Percentiles rank a stretch among this genome's conserved stretches.
Conservation (phyloP, 2,113 vertebrate genomes). For the Oxyura jamaicensis region DNA sequence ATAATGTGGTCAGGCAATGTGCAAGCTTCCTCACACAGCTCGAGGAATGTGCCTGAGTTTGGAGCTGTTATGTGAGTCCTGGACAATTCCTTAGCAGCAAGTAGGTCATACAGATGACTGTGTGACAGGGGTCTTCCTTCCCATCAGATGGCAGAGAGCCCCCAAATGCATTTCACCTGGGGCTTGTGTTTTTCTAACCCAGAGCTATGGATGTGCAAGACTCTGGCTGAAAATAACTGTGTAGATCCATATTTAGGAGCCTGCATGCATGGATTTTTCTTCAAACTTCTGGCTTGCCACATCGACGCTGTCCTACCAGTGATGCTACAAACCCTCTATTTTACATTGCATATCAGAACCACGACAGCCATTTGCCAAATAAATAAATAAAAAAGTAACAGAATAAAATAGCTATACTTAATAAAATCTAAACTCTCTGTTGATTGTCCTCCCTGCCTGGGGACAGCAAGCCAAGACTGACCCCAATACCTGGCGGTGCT, state of each 20-base stretch:
- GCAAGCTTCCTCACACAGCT: conserved; percentile 71
- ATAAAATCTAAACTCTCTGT: not conserved
- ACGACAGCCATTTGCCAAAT: not conserved
- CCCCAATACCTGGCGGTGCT: not conserved
- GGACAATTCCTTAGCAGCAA: conserved; percentile 57
- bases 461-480: not conserved
- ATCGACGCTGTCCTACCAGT: conserved; percentile 38
- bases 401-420: not conserved
- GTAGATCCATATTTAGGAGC: conserved; percentile 68
- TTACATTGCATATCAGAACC: conserved; percentile 33
- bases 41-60: conserved; percentile 67
- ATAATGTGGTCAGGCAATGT: conserved; percentile 75
- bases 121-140: conserved; percentile 46
- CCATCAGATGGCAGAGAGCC: conserved; percentile 7
- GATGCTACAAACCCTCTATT: conserved; percentile 59
- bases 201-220: conserved; percentile 65
- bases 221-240: conserved; percentile 64
- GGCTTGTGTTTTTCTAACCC: conserved; percentile 62
- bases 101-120: conserved; percentile 68
- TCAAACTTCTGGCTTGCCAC: conserved; percentile 67
- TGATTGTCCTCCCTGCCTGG: not conserved
- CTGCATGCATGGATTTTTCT: conserved; percentile 58
- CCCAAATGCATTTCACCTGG: conserved; percentile 56
- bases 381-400: not conserved
- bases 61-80: conserved; percentile 66